A percentile compares a stretch with the other conserved stretches of the same genome.
Conservation (phyloP, 2,113 vertebrate genomes). For the Rhagologus leucostigma region DNA sequence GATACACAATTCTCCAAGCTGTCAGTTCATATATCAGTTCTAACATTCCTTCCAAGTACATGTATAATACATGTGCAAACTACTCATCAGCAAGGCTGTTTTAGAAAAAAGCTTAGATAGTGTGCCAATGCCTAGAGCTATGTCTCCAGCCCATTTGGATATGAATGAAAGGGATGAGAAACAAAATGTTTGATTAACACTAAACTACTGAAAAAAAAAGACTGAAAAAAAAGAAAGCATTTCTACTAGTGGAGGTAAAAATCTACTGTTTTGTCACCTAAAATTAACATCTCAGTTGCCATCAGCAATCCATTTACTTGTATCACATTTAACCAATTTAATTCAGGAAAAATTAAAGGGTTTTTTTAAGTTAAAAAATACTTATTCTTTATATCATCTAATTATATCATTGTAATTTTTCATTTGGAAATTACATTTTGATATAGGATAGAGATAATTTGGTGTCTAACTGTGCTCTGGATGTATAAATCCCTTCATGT, state of each 20-base stretch:
- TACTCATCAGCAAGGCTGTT: background rate
- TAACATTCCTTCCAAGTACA: background rate
- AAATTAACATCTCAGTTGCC: background rate
- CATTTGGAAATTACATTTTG: background rate
- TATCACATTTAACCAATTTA: background rate
- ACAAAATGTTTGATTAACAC: background rate
- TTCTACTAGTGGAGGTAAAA: background rate
- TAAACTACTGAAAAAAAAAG: background rate
- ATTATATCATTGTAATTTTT: background rate
- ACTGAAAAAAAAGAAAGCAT: background rate
- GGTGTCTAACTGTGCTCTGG: background rate
- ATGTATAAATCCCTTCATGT: background rate
- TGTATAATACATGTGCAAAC: background rate
- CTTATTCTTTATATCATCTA: background rate
- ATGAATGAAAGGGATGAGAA: background rate
- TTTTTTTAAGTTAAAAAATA: background rate
- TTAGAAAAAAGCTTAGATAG: background rate
- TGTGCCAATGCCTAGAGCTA: background rate
- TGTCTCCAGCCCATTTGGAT: background rate
- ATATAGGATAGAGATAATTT: background rate
- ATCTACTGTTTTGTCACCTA: background rate
- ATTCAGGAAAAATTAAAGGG: background rate
- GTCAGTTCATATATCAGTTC: background rate
- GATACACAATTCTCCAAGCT: background rate
- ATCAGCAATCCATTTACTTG: background rate